phyloP scores from a whole-genome alignment of 2,888 invertebrate species.

The Augochlorella aurata region DNA sequence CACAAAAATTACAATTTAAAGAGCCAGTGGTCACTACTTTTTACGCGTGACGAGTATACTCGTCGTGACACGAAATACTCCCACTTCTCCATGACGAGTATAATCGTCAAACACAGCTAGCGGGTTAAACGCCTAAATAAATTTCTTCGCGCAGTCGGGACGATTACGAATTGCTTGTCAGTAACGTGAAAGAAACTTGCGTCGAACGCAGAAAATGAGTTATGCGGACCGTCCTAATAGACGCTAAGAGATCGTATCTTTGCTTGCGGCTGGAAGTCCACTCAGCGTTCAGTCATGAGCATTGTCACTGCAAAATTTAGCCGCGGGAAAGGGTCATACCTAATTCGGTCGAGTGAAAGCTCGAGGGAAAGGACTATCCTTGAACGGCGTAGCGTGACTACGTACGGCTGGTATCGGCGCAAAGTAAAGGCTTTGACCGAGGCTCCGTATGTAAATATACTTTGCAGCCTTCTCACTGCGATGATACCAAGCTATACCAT shows the following conservation, averaged over 20 bases:
- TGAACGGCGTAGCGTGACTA: slow-evolving; percentile 54
- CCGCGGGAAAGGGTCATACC: slow-evolving; percentile 28
- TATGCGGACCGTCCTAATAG: slow-evolving; percentile 7
- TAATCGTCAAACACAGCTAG: no score
- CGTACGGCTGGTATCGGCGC: slow-evolving; percentile 57
- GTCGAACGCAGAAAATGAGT: slow-evolving; percentile 8
- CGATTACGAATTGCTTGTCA: not conserved
- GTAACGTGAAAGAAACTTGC: not conserved
- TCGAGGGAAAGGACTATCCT: slow-evolving; percentile 39
- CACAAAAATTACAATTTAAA: no score
- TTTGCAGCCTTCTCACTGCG: slow-evolving; percentile 66
- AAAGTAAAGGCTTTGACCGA: slow-evolving; percentile 79
- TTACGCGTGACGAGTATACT: no score
- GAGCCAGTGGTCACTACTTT: no score
- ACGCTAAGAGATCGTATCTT: slow-evolving; percentile 14
- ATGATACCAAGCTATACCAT: slow-evolving; percentile 53
- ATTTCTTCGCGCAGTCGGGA: not conserved
- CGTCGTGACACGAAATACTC: no score
- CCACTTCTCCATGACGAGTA: no score
- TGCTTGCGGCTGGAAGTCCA: not conserved
- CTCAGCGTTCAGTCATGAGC: not conserved
- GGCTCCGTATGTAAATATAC: slow-evolving; percentile 77
- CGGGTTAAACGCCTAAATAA: no score
- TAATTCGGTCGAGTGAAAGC: slow-evolving; percentile 53
- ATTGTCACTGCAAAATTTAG: slow-evolving; percentile 23